Percentiles rank a stretch among this genome's conserved stretches.
Conservation (phyloP, 1,140 invertebrate genomes). For the Rhopalosiphum maidis region DNA sequence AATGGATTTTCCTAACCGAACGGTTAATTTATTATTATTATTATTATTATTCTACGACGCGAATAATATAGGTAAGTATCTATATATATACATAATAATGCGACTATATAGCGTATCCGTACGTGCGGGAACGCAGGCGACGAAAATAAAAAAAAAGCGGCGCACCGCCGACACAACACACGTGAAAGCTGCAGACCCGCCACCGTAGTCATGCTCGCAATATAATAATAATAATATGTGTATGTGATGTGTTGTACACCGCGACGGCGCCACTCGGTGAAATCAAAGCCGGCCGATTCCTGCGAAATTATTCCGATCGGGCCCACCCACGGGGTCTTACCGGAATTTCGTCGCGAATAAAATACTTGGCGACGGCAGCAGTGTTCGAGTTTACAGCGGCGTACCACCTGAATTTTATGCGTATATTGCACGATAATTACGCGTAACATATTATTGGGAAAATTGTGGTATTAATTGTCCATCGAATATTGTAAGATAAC, state of each 20-base stretch:
- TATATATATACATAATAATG: not conserved
- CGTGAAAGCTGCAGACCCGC: conserved; percentile 11
- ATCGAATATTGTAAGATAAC: not conserved
- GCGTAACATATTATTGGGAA: not conserved
- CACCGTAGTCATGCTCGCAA: not conserved
- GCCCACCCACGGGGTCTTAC: conserved; percentile 9
- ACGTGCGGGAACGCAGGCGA: not conserved
- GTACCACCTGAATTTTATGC: not conserved
- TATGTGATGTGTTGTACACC: not conserved
- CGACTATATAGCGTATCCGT: not conserved
- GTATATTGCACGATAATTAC: not conserved
- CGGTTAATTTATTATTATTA: conserved; percentile 21
- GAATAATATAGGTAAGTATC: not conserved
- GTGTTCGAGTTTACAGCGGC: not conserved
- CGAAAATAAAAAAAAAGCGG: not conserved
- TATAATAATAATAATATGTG: not conserved
- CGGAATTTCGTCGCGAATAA: conserved; percentile 20
- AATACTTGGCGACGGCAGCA: not conserved
- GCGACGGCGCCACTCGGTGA: conserved; percentile 1
- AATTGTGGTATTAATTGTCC: not conserved
- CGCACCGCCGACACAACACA: not conserved
- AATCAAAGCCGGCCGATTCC: conserved; percentile 27
- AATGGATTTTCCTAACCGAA: not conserved
- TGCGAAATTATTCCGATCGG: not conserved
- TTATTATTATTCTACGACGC: not conserved